phyloP scores from a whole-genome alignment of 2,797 vertebrate genomes.

The Catharus ustulatus region DNA sequence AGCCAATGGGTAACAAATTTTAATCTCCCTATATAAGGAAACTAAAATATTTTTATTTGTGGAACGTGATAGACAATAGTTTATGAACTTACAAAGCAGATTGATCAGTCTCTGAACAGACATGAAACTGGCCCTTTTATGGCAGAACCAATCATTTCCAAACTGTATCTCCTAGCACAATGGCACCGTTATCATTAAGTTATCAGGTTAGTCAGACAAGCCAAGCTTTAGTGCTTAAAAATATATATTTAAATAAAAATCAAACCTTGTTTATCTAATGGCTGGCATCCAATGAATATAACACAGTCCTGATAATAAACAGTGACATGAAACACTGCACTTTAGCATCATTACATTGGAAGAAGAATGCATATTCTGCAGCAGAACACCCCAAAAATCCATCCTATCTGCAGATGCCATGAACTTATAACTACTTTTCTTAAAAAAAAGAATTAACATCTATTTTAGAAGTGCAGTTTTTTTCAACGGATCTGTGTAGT shows the following conservation, averaged over 20 bases:
- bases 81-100: not conserved
- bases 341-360: conserved; percentile 19
- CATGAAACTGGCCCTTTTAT: not conserved
- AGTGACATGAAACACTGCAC: conserved; percentile 45
- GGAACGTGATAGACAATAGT: not conserved
- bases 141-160: not conserved
- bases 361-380: not conserved
- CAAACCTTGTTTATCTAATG: conserved; percentile 60
- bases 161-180: not conserved
- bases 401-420: not conserved
- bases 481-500: not conserved
- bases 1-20: not conserved
- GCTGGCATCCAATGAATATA: conserved; percentile 47
- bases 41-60: not conserved
- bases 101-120: not conserved
- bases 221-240: conserved; percentile 29
- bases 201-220: conserved; percentile 35
- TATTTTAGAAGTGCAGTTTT: not conserved
- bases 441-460: not conserved
- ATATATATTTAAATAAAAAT: conserved; percentile 20
- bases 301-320: conserved; percentile 51
- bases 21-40: not conserved
- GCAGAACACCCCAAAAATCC: not conserved
- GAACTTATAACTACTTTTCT: not conserved
- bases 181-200: not conserved